Evolutionary conservation across 2,113 vertebrate species (phyloP), one percentile per base, ranked within the genome.

Genomic region (Microtus oregoni): DNA sequence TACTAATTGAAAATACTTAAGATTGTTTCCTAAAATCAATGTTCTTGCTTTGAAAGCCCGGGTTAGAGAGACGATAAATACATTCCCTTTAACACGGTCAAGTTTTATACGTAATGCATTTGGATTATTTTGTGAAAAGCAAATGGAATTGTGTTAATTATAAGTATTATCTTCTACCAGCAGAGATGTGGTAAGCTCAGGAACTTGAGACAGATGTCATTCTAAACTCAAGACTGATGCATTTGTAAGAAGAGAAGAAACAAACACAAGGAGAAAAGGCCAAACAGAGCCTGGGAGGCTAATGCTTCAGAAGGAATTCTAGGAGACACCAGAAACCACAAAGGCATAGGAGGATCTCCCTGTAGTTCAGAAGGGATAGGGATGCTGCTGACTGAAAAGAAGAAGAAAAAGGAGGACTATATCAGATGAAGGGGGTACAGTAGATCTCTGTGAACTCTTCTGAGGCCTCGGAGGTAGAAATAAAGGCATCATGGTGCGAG

Each of bases 1-100:
- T 92, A 65, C 75, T 78, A 90, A 94, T 30, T 8, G 6, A 88
- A 81, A 32, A 24, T 47, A 70, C 22, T 92, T 92, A 65, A 61
- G 12, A 63, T 14, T 94, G 44, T 50, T 82, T 61, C 55, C 79
- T 5, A 15, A 94, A 44, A 81, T 72, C n/a, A 92, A 14, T 75
- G 63, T 95, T 92, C 76, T 89, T 94, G 83, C 24, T 86, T 86
- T 88, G n/a, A 76, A 92, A 26, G 26, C 11, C 61, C 26, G 78
- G 6, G 77, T 35, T 77, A 89, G 35, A 17, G 26, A 81, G 38
- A 76, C 13, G 82, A 47, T 19, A 90, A 87, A 55, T 85, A 67
- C 47, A 58, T 78, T 91, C 10, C 63, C 41, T 78, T 68, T 38
- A 82, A 89, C 78, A 93, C 30, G 63, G 20, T 44, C 91, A 77